Evolutionary conservation across 2,888 invertebrate genomes (phyloP).

Genomic region (Tipula helvola): DNA sequence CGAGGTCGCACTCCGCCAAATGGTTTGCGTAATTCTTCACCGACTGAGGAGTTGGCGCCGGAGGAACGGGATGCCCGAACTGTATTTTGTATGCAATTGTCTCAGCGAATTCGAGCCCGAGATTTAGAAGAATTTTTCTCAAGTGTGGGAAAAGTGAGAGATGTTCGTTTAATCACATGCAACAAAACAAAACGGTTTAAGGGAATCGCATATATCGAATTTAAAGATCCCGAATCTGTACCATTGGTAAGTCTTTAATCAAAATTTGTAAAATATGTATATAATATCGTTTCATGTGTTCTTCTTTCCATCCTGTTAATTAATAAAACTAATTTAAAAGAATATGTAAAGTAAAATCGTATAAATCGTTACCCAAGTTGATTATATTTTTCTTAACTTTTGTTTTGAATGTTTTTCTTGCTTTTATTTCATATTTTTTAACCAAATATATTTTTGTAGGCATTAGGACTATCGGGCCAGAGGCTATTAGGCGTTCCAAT

Average conservation of each 20-base stretch:
- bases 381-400: no score
- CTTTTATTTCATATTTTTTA: neutral
- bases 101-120: conserved; percentile 82
- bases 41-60: conserved; percentile 67
- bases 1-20: conserved; percentile 36
- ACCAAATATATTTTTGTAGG: conserved; percentile 42
- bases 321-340: no score
- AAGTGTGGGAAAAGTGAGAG: conserved; percentile 94
- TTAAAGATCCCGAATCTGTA: conserved; percentile 94
- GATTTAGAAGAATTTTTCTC: conserved; percentile 98
- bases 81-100: conserved; percentile 97
- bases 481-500: conserved; percentile 92
- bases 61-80: conserved; percentile 98
- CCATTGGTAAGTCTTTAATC: conserved; percentile 55
- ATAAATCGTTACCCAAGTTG: no score
- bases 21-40: conserved; percentile 44
- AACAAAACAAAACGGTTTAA: conserved; percentile 98
- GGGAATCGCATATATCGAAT: conserved; percentile 99
- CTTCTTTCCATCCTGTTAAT: no score
- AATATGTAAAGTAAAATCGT: no score
- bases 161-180: conserved; percentile 96
- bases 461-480: conserved; percentile 90
- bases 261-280: neutral
- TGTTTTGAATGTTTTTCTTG: neutral
- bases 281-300: neutral